Evolutionary conservation across 1,140 invertebrate species (phyloP).

Genomic region (Phymorhynchus buccinoides): DNA sequence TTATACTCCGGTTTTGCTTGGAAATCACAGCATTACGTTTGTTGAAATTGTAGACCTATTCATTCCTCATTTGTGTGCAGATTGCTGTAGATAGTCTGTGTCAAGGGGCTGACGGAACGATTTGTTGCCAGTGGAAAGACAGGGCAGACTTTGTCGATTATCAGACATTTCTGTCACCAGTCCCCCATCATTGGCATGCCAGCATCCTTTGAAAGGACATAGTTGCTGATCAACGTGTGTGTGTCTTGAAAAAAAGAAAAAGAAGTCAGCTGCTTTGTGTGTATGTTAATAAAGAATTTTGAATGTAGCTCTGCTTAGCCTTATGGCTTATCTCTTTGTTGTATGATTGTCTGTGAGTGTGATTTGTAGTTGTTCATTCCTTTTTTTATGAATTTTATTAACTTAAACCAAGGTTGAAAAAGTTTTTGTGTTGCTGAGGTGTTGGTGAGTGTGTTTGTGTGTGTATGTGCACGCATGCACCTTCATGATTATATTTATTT

Average conservation of each 20-base stretch:
- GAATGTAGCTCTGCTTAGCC: neutral
- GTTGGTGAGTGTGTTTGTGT: too few species aligned
- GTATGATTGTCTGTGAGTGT: neutral
- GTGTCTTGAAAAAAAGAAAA: neutral
- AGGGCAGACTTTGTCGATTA: neutral
- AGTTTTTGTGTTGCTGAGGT: too few species aligned
- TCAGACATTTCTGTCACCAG: neutral
- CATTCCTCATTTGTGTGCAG: neutral
- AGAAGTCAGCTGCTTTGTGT: neutral
- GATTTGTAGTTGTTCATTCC: neutral
- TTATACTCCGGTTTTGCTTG: neutral
- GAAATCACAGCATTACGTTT: neutral
- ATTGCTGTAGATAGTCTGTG: neutral
- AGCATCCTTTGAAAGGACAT: neutral
- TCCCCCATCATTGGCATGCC: neutral
- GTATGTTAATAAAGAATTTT: neutral
- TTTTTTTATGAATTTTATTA: too few species aligned
- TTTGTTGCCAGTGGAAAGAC: neutral
- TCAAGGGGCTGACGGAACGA: neutral
- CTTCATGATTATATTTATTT: too few species aligned
- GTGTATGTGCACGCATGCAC: too few species aligned
- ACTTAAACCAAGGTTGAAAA: too few species aligned
- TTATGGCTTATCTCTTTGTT: neutral
- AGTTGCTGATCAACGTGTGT: neutral
- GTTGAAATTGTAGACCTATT: neutral